Evolutionary conservation across 2,113 vertebrate species (phyloP).

Genomic region (Nycticebus coucang): DNA sequence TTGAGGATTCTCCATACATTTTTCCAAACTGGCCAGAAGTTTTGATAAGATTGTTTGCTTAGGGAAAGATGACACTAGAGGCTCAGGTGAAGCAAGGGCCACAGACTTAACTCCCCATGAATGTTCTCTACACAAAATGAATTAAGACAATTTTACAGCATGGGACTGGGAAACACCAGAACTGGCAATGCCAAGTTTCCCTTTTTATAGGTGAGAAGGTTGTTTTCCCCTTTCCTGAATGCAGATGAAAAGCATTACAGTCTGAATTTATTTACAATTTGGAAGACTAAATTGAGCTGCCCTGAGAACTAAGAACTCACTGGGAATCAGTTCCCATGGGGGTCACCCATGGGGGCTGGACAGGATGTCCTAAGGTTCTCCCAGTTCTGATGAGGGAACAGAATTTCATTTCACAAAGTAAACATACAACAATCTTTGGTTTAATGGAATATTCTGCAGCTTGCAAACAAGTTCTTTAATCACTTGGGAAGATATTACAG

Average conservation of each 20-base stretch:
- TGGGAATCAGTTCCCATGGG: background rate
- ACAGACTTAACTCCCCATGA: background rate
- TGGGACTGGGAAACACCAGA: background rate
- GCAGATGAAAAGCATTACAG: slow-evolving; percentile 15
- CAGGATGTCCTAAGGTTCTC: background rate
- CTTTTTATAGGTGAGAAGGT: background rate
- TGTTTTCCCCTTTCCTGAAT: background rate
- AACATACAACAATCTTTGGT: slow-evolving; percentile 28
- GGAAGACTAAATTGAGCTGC: background rate
- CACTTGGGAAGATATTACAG: slow-evolving; percentile 13
- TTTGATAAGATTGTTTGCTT: background rate
- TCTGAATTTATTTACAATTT: background rate
- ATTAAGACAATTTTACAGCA: slow-evolving; percentile 9
- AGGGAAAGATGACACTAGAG: background rate
- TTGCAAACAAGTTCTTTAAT: background rate
- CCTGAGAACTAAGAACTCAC: slow-evolving; percentile 25
- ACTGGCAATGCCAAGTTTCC: background rate
- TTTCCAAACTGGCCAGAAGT: background rate
- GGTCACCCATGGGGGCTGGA: background rate
- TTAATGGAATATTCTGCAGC: background rate
- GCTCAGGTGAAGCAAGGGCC: background rate
- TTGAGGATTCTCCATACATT: no score
- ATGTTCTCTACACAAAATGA: background rate
- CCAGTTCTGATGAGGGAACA: slow-evolving; percentile 11
- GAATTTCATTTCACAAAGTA: slow-evolving; percentile 49